Conservation (phyloP, 2,113 vertebrate species). For the Psammodynastes pulverulentus region DNA sequence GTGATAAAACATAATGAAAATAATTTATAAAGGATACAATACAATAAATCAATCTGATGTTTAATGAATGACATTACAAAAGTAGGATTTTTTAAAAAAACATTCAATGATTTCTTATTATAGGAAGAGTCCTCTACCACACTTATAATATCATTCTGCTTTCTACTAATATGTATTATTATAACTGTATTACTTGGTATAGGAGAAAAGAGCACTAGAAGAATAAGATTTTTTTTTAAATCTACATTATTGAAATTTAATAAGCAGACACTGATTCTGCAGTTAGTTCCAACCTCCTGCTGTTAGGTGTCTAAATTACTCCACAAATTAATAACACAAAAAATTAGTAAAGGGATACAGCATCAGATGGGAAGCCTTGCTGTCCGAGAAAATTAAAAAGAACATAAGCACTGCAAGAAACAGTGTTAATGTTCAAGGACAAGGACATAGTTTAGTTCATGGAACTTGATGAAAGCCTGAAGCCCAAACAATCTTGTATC, state of each 20-base stretch:
- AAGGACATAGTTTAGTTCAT: background rate
- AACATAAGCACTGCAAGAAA: background rate
- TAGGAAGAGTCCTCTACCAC: constrained; percentile 49
- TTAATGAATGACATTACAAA: constrained; percentile 64
- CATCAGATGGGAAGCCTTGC: background rate
- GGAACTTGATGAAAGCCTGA: background rate
- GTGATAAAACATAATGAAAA: constrained; percentile 73
- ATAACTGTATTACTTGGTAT: constrained; percentile 24
- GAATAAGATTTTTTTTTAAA: constrained; percentile 27
- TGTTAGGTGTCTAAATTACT: background rate
- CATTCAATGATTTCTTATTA: constrained; percentile 41
- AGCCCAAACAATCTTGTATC: background rate
- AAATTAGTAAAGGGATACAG: background rate
- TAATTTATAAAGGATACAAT: constrained; percentile 71
- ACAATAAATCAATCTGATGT: constrained; percentile 68
- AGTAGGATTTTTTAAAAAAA: constrained; percentile 37
- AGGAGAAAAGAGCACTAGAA: constrained; percentile 31
- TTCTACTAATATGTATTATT: constrained; percentile 32
- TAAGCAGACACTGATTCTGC: background rate
- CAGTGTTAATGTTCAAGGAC: background rate
- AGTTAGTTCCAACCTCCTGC: background rate
- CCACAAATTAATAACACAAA: background rate
- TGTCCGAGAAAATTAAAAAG: background rate
- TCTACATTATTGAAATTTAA: background rate
- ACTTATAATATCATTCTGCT: constrained; percentile 32